phyloP scores from a whole-genome alignment of 1,140 invertebrate species.

The Solen grandis region DNA sequence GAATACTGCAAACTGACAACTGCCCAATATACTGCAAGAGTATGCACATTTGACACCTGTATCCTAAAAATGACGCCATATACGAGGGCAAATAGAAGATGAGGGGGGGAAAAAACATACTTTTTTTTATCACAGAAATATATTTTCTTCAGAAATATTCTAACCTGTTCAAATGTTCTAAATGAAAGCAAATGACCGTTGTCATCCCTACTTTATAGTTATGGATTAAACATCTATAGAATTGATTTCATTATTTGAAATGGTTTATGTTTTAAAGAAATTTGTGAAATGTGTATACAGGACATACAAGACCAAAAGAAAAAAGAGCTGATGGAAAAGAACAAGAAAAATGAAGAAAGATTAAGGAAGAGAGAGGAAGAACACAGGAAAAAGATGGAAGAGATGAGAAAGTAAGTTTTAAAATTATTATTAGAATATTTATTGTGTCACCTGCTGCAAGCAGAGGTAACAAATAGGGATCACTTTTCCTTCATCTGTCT shows the following conservation, averaged over 20 bases:
- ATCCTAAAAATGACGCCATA: too few species aligned
- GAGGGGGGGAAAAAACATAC: too few species aligned
- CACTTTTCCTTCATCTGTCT: neutral
- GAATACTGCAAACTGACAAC: too few species aligned
- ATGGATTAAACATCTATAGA: neutral
- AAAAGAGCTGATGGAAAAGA: conserved; percentile 23
- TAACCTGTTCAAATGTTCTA: neutral
- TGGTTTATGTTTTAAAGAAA: neutral
- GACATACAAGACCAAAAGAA: conserved; percentile 43
- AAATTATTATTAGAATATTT: too few species aligned
- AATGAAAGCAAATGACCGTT: neutral
- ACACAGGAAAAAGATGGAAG: conserved; percentile 44
- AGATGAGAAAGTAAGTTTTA: conserved; percentile 46
- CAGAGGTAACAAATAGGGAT: too few species aligned
- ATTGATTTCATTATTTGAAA: neutral
- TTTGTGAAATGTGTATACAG: conserved; percentile 8
- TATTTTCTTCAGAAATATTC: neutral
- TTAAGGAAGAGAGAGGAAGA: conserved; percentile 39
- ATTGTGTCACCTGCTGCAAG: too few species aligned
- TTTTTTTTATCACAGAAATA: too few species aligned
- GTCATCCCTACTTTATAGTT: neutral
- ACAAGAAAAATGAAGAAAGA: conserved; percentile 29
- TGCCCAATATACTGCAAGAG: too few species aligned
- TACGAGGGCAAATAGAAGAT: too few species aligned
- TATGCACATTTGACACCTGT: too few species aligned